Evolutionary conservation across 23 tunicate genomes (phyloP).

Genomic region (Styela clava): DNA sequence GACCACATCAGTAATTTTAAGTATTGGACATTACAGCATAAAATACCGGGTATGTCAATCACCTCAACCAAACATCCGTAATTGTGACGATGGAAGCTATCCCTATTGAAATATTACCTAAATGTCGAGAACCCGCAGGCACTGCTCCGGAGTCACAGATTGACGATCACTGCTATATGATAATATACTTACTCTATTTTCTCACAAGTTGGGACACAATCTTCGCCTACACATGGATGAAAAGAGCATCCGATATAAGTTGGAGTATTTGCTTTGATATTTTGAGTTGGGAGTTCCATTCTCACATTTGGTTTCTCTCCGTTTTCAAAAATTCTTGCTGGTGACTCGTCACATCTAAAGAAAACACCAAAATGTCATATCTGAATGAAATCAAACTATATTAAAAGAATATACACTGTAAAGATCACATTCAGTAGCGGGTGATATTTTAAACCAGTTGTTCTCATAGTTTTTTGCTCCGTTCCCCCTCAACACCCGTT

Average conservation of each 20-base stretch:
- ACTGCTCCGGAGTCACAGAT: too few relatives aligned
- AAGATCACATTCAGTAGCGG: too few relatives aligned
- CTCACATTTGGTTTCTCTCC: conserved; percentile 17
- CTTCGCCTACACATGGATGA: conserved; percentile 23
- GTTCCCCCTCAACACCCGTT: too few relatives aligned
- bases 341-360: conserved; percentile 1
- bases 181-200: neutral
- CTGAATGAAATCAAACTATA: too few relatives aligned
- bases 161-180: too few relatives aligned
- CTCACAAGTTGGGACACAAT: conserved; percentile 5
- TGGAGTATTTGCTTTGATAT: conserved; percentile 4
- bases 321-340: conserved; percentile 1
- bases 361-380: too few relatives aligned
- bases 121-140: too few relatives aligned
- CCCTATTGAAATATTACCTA: too few relatives aligned
- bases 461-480: too few relatives aligned
- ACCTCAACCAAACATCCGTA: neutral
- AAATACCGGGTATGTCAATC: neutral
- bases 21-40: neutral
- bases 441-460: too few relatives aligned
- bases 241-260: conserved; percentile 21
- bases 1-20: too few relatives aligned
- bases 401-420: too few relatives aligned
- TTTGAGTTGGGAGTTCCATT: neutral
- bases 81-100: neutral